Conservation (phyloP, 1,140 invertebrate species). For the Lordiphosa mommai region DNA sequence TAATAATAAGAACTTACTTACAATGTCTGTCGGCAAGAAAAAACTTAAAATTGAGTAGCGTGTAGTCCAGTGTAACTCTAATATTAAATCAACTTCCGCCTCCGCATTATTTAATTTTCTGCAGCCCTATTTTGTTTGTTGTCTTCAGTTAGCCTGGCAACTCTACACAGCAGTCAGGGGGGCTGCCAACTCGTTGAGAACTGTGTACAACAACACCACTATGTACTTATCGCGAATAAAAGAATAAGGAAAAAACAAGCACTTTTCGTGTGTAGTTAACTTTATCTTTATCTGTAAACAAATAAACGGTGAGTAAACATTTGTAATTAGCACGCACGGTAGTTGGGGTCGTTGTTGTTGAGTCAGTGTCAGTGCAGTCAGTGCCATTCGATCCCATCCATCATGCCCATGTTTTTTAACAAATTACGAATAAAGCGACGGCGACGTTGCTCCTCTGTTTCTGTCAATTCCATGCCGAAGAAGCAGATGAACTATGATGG, state of each 20-base stretch:
- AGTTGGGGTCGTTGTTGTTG: slow-evolving; percentile 19
- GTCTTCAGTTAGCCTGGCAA: too few relatives aligned
- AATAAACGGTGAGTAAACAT: slow-evolving; percentile 77
- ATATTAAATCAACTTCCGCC: too few relatives aligned
- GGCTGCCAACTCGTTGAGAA: neutral
- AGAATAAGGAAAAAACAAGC: slow-evolving; percentile 43
- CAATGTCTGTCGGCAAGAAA: too few relatives aligned
- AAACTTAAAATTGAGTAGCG: too few relatives aligned
- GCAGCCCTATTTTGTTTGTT: too few relatives aligned
- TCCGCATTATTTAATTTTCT: too few relatives aligned
- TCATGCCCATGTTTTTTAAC: slow-evolving; percentile 54
- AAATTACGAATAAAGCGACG: slow-evolving; percentile 60
- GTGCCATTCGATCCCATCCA: slow-evolving; percentile 29
- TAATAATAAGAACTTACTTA: too few relatives aligned
- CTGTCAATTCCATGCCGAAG: slow-evolving; percentile 21
- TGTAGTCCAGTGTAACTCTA: too few relatives aligned
- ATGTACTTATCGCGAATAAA: slow-evolving; percentile 19
- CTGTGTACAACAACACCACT: neutral
- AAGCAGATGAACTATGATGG: slow-evolving; percentile 79
- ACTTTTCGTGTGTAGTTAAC: slow-evolving; percentile 45
- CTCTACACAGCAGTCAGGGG: neutral
- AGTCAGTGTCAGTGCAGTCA: slow-evolving; percentile 36
- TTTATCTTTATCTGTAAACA: slow-evolving; percentile 74
- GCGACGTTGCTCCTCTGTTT: slow-evolving; percentile 42
- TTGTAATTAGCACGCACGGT: slow-evolving; percentile 57